Conservation (phyloP, 1,140 invertebrate genomes). For the Rhagoletis pomonella region DNA sequence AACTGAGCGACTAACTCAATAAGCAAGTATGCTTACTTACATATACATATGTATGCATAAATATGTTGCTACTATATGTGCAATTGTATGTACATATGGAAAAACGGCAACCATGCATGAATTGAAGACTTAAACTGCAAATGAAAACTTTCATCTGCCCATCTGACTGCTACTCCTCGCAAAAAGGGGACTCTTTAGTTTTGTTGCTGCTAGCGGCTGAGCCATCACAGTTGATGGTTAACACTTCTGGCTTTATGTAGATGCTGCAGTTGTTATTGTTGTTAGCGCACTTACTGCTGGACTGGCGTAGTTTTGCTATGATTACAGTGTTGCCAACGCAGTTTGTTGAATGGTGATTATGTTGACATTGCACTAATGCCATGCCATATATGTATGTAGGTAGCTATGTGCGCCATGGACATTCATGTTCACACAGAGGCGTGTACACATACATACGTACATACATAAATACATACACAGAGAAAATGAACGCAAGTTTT, state of each 20-base stretch:
- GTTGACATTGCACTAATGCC: constrained; percentile 49
- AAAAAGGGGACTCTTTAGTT: not conserved
- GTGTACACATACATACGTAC: not conserved
- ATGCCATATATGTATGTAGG: not conserved
- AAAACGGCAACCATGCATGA: not conserved
- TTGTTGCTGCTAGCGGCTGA: not conserved
- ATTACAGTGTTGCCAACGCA: constrained; percentile 33
- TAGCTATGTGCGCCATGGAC: no score
- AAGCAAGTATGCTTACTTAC: not conserved
- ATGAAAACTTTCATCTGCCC: not conserved
- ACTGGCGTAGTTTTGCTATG: constrained; percentile 23
- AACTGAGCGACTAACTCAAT: not conserved
- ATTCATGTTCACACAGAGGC: not conserved
- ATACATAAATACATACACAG: no score
- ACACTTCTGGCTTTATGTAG: constrained; percentile 1
- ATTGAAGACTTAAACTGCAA: not conserved
- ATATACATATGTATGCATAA: not conserved
- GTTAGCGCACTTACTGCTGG: not conserved
- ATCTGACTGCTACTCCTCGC: not conserved
- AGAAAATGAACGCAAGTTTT: no score
- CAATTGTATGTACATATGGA: not conserved
- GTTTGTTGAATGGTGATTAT: constrained; percentile 51
- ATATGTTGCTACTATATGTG: no score
- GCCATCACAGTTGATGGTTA: not conserved
- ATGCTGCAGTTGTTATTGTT: constrained; percentile 18